These are phyloP conservation scores for Mechanitis messenoides DNA, from an alignment of 2,888 invertebrate species.

Conservation along the genomic window DNA sequence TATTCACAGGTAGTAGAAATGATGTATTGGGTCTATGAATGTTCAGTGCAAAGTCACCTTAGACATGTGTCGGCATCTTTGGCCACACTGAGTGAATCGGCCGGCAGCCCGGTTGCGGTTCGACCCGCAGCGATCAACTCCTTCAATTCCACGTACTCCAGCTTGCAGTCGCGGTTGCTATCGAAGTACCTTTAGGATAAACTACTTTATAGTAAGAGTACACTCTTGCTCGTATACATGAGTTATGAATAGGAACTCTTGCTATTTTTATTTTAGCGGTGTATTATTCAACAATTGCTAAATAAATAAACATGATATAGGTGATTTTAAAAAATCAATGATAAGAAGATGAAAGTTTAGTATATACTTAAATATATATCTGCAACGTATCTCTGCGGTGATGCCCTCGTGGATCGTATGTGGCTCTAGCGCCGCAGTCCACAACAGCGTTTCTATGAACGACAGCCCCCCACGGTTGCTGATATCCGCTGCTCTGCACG, in stretches of 20 bases:
- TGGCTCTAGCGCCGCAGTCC: constrained; percentile 81
- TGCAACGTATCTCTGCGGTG: constrained; percentile 81
- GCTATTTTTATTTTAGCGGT: too few species aligned
- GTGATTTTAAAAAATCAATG: neutral
- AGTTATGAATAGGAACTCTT: neutral
- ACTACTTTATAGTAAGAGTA: too few species aligned
- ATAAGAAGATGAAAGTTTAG: neutral
- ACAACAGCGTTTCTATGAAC: constrained; percentile 76
- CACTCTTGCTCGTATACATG: neutral
- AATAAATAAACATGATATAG: too few species aligned
- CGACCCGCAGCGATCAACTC: constrained; percentile 75
- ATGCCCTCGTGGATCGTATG: constrained; percentile 78
- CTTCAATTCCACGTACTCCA: constrained; percentile 78
- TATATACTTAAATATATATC: constrained; percentile 79
- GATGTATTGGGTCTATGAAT: too few species aligned
- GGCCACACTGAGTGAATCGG: constrained; percentile 72
- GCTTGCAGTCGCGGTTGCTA: constrained; percentile 64
- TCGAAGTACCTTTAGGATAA: constrained; percentile 74
- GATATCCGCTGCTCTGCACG: constrained; percentile 74
- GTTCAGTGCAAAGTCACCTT: neutral
- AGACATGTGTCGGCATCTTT: constrained; percentile 66
- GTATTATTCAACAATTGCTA: too few species aligned
- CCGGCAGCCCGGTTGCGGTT: constrained; percentile 66
- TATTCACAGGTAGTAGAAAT: too few species aligned
- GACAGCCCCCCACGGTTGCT: constrained; percentile 69